These are phyloP conservation scores for Phrynocephalus guinanensis DNA, from an alignment of 2,797 vertebrate genomes.

Conservation along the genomic window DNA sequence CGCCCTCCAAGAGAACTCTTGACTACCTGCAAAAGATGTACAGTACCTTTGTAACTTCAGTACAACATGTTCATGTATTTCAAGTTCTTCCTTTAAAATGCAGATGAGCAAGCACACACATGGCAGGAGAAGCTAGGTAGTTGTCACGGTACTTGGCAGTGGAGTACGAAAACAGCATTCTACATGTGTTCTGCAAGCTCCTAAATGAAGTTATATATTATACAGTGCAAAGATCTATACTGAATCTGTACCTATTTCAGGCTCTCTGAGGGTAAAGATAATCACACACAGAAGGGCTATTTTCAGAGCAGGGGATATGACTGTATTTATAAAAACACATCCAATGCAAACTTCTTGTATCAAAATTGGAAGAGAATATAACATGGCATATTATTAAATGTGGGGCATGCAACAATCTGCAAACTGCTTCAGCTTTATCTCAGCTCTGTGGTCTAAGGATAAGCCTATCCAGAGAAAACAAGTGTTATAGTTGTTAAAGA, in stretches of 20 bases:
- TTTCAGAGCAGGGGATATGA: background rate
- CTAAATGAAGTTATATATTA: conserved; percentile 3
- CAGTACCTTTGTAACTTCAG: background rate
- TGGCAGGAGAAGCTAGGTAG: background rate
- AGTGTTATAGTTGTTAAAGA: background rate
- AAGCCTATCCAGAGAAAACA: background rate
- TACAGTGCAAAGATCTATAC: background rate
- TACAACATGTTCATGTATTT: background rate
- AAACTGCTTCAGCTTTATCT: background rate
- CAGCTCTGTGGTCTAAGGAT: background rate
- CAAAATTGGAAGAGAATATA: background rate
- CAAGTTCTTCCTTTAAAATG: background rate
- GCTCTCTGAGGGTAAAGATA: background rate
- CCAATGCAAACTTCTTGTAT: background rate
- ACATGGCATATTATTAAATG: background rate
- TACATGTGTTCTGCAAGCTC: background rate
- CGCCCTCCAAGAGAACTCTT: background rate
- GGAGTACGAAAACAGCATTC: background rate
- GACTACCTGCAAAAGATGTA: background rate
- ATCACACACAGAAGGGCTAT: background rate
- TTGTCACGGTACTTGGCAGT: background rate
- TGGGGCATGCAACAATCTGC: background rate
- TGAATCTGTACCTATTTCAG: background rate
- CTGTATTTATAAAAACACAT: background rate
- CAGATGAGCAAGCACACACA: background rate